phyloP scores from a whole-genome alignment of 2,888 invertebrate genomes.

The Antitype chi region DNA sequence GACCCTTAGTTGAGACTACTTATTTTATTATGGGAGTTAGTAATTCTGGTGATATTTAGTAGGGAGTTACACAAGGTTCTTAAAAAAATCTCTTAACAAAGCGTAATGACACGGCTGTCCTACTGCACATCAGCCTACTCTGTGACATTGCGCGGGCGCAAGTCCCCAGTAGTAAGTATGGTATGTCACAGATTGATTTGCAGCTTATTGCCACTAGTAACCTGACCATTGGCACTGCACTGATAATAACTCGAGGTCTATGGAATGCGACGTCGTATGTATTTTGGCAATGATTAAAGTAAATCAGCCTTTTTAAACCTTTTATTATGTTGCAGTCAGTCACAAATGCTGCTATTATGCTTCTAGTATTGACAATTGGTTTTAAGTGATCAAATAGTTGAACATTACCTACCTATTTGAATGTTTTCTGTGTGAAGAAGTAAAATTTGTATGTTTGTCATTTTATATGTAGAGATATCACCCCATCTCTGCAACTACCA shows the following conservation, averaged over 20 bases:
- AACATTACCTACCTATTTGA: neutral
- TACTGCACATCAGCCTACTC: constrained; percentile 20
- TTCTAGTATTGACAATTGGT: neutral
- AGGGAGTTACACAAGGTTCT: neutral
- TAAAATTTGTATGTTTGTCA: too few relatives aligned
- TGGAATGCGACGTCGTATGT: neutral
- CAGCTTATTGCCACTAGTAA: constrained; percentile 40
- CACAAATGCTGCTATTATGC: neutral
- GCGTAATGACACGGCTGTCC: neutral
- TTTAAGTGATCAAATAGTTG: neutral
- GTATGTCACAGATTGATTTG: constrained; percentile 56
- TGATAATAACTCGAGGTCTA: constrained; percentile 32
- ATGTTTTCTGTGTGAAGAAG: neutral
- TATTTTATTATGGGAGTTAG: neutral
- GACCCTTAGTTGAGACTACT: too few relatives aligned
- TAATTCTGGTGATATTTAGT: neutral
- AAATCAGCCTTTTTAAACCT: neutral
- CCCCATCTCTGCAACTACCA: too few relatives aligned
- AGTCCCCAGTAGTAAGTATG: constrained; percentile 43
- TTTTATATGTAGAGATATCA: too few relatives aligned
- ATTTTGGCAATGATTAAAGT: neutral
- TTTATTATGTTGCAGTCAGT: neutral
- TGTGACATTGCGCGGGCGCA: constrained; percentile 21
- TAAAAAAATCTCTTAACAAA: neutral
- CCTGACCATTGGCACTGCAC: constrained; percentile 32